Evolutionary conservation across 2,113 vertebrate species (phyloP).

Genomic region (Origma solitaria): DNA sequence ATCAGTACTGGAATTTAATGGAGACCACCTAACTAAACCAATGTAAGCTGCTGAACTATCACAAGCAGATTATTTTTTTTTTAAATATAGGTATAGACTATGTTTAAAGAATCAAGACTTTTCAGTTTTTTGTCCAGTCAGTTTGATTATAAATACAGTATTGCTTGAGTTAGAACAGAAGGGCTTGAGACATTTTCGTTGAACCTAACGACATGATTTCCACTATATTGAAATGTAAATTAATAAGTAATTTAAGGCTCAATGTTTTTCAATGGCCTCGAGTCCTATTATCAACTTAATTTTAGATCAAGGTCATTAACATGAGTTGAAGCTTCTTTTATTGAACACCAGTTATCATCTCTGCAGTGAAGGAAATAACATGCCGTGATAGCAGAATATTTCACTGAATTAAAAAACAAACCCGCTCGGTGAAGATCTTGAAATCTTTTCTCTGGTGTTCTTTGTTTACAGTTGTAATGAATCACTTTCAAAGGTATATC

Average conservation of each 20-base stretch:
- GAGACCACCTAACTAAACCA: not conserved
- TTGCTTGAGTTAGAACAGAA: not conserved
- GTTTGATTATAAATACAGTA: not conserved
- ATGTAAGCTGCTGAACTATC: not conserved
- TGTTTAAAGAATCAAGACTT: not conserved
- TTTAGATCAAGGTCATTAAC: not conserved
- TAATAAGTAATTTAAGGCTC: not conserved
- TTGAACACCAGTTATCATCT: not conserved
- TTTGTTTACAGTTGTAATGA: not conserved
- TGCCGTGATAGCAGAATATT: not conserved
- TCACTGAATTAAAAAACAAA: not conserved
- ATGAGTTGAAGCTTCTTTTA: not conserved
- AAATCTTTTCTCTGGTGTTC: not conserved
- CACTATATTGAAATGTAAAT: not conserved
- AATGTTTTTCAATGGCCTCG: not conserved
- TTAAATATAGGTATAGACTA: not conserved
- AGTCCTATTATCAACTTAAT: not conserved
- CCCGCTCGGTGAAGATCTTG: not conserved
- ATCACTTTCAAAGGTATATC: not conserved
- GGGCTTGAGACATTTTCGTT: not conserved
- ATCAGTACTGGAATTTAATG: not conserved
- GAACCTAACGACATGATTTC: not conserved
- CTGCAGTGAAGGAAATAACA: not conserved
- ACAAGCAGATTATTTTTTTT: not conserved
- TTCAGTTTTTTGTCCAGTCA: not conserved